These are phyloP conservation scores for Tauraco hartlaubi DNA, from an alignment of 2,797 vertebrate genomes.

Conservation along the genomic window DNA sequence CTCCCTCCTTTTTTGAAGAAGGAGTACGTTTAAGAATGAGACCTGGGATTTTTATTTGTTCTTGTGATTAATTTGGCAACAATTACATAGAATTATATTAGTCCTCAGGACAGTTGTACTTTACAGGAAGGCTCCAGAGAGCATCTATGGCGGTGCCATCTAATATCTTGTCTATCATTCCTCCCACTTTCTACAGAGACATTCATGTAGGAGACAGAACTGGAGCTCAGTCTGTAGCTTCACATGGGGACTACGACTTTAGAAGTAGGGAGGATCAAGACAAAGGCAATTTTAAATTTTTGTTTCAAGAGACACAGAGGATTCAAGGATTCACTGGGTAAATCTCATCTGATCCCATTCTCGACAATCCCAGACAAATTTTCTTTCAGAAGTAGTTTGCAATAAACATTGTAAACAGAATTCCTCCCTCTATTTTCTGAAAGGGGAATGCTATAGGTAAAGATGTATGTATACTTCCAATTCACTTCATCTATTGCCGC, in stretches of 20 bases:
- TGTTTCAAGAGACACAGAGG: background rate
- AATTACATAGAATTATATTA: background rate
- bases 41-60: background rate
- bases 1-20: background rate
- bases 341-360: background rate
- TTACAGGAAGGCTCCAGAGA: background rate
- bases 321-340: background rate
- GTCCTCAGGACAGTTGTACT: background rate
- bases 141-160: fast-evolving
- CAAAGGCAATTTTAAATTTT: background rate
- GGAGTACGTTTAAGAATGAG: background rate
- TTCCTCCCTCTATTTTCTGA: background rate
- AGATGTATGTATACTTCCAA: background rate
- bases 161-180: background rate
- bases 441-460: background rate
- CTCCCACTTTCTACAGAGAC: background rate
- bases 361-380: background rate
- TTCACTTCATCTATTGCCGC: background rate
- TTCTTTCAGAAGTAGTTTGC: background rate
- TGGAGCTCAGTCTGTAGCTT: background rate
- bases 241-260: background rate
- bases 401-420: background rate
- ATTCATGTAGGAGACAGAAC: background rate
- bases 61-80: background rate
- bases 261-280: background rate